Base-by-base conservation (phyloP, 2,888 invertebrate genomes). In the Polydrusus tereticollis region DNA sequence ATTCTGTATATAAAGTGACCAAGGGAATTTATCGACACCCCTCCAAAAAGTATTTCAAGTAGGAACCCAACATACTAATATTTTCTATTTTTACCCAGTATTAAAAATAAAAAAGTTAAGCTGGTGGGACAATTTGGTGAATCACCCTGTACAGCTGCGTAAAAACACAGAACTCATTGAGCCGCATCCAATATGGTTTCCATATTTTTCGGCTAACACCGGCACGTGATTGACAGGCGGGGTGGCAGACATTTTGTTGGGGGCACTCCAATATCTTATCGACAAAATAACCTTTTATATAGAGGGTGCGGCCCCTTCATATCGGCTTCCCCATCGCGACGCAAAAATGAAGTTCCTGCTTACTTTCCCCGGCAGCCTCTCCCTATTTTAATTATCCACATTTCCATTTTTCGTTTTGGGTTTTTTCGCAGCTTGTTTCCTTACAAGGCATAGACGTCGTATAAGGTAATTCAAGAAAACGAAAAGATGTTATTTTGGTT, bases 371-470 rank as follows among this genome's bases (percentile, higher is more conserved):
- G 64, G 52, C 64, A 67, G 67, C 36, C 66, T 65, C 73, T 65
- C 68, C 73, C 69, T 69, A 73, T 73, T 73, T 73, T 73, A 73
- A 73, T 73, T 73, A 73, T 73, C 73, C 66, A 69, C 69, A 73
- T 73, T 73, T 73, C 66, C 73, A 69, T 69, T 73, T 73, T 73
- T 73, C 69, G 62, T 72, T 65, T 59, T 50, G 65, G 29, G 50
- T 69, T 66, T 73, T 73, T 73, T 72, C 67, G 57, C 33, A 29
- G 52, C 55, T 47, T 52, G 55, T 60, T 66, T 59, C 45, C 57
- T 57, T 12, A n/a, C n/a, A 52, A 55, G 62, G 57, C 69, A 69
- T 62, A 33, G 62, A 16, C 64, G 52, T 20, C 38, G 50, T 52
- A 52, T 64, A 55, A 29, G 52, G 29, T n/a, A n/a, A n/a, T n/a